Base-by-base conservation (phyloP, 2,888 invertebrate genomes). In the Heteromyza rotundicornis region DNA sequence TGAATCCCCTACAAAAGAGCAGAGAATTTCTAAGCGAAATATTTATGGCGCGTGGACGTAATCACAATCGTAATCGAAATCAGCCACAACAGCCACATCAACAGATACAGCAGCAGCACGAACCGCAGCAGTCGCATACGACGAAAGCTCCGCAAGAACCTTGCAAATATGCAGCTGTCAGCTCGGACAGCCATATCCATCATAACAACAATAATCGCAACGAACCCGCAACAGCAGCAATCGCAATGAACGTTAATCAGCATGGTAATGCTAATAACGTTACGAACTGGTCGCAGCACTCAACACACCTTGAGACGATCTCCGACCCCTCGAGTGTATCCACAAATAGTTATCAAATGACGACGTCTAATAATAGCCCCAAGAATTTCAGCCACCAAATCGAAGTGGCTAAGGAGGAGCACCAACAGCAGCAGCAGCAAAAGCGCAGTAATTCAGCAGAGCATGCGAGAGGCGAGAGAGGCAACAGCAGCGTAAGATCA, bases 41-140 rank as follows among this genome's bases (percentile, higher is more conserved):
- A 68, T 79, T 79, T 76, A 83, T 82, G 82, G 82, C 82, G 67
- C 82, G 82, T 70, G 82, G 82, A 77, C 82, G 81, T 74, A 80
- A 82, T 73, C 80, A 81, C 62, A 76, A 80, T 70, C 78, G 80
- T 19, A 72, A 71, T 60, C 76, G 78, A 58, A 75, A 75, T 54
- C 71, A 73, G 24, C 7, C 66, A 8, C 63, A 64, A n/a, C 69
- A 69, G 8, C 71, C 75, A 2, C 68, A 68, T 1, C 66, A 70
- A 17, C 69, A 63, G 36, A 64, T 63, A 52, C 57, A 61, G 35
- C 68, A 67, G 52, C 64, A 64, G n/a, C 64, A 62, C n/a, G n/a
- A n/a, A n/a, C n/a, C n/a, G n/a, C 66, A 63, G 27, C 58, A 61
- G 20, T 59, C 63, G 32, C 24, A 55, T 50, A 57, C 50, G 36